Evolutionary conservation across 2,113 vertebrate genomes (phyloP).

Genomic region (Piprites chloris): DNA sequence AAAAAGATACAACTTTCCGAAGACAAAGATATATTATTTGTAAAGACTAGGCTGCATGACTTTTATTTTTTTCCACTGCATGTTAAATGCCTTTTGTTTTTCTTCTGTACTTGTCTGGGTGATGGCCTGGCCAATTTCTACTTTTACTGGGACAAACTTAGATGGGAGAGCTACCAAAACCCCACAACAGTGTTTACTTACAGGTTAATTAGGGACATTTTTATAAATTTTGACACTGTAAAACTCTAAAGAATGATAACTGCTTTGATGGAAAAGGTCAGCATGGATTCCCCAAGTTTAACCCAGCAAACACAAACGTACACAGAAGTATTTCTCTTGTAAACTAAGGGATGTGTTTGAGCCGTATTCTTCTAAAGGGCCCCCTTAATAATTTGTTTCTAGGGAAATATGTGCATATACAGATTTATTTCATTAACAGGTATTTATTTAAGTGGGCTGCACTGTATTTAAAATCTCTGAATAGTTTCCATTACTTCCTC

Average conservation of each 20-base stretch:
- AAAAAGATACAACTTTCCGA: constrained; percentile 26
- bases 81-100: constrained; percentile 15
- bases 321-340: constrained; percentile 4
- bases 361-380: constrained; percentile 38
- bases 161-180: not conserved
- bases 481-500: constrained; percentile 78
- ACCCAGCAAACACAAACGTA: not conserved
- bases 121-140: not conserved
- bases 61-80: not conserved
- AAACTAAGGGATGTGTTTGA: constrained; percentile 35
- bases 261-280: constrained; percentile 5
- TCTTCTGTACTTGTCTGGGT: not conserved
- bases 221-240: not conserved
- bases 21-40: not conserved
- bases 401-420: constrained; percentile 73
- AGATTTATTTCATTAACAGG: constrained; percentile 81
- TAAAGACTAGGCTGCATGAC: not conserved
- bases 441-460: constrained; percentile 80
- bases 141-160: not conserved
- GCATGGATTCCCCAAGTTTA: constrained; percentile 20
- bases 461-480: constrained; percentile 76
- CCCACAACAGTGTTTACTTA: not conserved
- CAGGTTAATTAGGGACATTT: constrained; percentile 29
- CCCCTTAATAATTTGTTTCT: constrained; percentile 67
- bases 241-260: not conserved